phyloP scores from a whole-genome alignment of 2,113 vertebrate species.

The Epinephelus moara region DNA sequence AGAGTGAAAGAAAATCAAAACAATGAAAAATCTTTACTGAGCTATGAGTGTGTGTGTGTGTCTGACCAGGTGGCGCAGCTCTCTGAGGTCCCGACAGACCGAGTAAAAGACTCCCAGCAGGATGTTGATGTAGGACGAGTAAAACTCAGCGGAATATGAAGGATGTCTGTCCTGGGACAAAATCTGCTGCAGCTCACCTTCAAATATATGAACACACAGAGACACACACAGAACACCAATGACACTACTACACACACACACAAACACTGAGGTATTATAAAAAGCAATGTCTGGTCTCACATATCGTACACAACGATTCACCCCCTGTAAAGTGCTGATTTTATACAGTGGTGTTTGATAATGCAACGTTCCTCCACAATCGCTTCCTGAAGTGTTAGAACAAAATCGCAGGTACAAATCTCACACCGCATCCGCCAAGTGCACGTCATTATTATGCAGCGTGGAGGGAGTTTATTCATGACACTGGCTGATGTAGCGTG shows the following conservation, averaged over 20 bases:
- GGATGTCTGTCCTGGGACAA: slow-evolving; percentile 90
- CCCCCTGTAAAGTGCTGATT: slow-evolving; percentile 17
- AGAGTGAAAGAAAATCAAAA: slow-evolving; percentile 17
- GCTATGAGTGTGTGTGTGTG: neutral
- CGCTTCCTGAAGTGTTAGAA: slow-evolving; percentile 37
- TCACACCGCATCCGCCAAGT: slow-evolving; percentile 6
- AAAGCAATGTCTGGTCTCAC: slow-evolving; percentile 14
- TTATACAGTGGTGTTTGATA: slow-evolving; percentile 28
- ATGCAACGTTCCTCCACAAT: slow-evolving; percentile 30
- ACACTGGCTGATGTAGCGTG: slow-evolving; percentile 8
- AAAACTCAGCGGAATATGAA: slow-evolving; percentile 92
- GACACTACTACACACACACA: neutral
- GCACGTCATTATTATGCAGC: slow-evolving; percentile 9
- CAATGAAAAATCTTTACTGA: neutral
- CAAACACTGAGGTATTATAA: neutral
- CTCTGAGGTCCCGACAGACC: slow-evolving; percentile 95
- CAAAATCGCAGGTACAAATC: slow-evolving; percentile 68
- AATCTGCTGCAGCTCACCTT: slow-evolving; percentile 94
- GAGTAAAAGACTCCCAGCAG: slow-evolving; percentile 97
- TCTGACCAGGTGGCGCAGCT: slow-evolving; percentile 94
- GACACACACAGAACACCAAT: neutral
- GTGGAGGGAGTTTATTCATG: slow-evolving; percentile 19
- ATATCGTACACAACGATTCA: slow-evolving; percentile 3
- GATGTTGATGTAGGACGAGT: slow-evolving; percentile 95
- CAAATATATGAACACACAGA: slow-evolving; percentile 3